phyloP scores from a whole-genome alignment of 2,113 vertebrate species.

The Trochalopteron elliotii region DNA sequence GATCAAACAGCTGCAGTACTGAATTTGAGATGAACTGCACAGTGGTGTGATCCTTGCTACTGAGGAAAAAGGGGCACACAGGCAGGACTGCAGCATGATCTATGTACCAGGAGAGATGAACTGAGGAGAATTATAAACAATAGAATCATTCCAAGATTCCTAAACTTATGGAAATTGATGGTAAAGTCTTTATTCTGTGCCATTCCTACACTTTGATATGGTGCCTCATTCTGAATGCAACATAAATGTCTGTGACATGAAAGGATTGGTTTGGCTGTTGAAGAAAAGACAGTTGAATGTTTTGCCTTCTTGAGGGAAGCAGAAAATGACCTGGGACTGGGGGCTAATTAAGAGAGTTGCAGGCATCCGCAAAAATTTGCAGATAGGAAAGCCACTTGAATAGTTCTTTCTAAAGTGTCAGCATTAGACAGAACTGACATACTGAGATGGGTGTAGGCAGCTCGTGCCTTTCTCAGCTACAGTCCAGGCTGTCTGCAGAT shows the following conservation, averaged over 20 bases:
- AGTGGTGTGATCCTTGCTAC: neutral
- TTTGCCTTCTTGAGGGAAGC: constrained; percentile 3
- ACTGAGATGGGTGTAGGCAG: neutral
- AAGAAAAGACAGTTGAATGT: neutral
- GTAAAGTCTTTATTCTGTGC: constrained; percentile 3
- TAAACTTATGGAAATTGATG: constrained; percentile 20
- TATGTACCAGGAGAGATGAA: neutral
- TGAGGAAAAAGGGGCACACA: neutral
- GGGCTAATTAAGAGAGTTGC: constrained; percentile 38
- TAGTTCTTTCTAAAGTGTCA: constrained; percentile 25
- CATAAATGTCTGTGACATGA: neutral
- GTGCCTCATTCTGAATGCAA: neutral
- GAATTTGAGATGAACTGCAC: neutral
- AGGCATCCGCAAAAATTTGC: constrained; percentile 36
- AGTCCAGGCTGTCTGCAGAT: neutral
- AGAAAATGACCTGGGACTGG: constrained; percentile 27
- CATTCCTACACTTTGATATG: neutral
- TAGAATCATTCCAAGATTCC: constrained; percentile 15
- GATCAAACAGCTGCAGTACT: neutral
- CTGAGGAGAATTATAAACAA: constrained; percentile 7
- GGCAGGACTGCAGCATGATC: neutral
- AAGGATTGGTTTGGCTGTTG: neutral
- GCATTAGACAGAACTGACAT: neutral
- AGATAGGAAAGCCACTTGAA: constrained; percentile 5
- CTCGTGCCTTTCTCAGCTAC: neutral